Evolutionary conservation across 2,888 invertebrate genomes (phyloP), one percentile per base, ranked within the genome.

Genomic region (Thera obeliscata): DNA sequence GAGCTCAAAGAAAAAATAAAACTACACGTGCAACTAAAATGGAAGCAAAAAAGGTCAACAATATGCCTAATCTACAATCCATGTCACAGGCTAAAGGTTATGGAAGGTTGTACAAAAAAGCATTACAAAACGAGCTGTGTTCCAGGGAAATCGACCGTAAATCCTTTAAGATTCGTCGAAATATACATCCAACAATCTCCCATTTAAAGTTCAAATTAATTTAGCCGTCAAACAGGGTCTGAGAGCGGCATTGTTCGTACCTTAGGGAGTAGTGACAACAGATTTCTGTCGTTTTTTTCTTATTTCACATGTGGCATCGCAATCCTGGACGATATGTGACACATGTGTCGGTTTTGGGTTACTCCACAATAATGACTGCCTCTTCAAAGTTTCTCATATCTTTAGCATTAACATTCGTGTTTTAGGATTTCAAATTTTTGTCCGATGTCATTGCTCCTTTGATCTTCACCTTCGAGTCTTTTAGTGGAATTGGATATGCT

Each of bases 11-110:
- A 91, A 90, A 91, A 89, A 87, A 82, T 73, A 80, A 81, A 81
- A 86, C 83, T 81, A 88, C 92, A 93, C 90, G 91, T 92, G 93
- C 90, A 89, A 80, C 86, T 76, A 78, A 83, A 87, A 87, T 85
- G 85, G 81, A 85, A 83, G 87, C 87, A 92, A 92, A 93, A 89
- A 93, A 91, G 88, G 89, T 92, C 90, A 93, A 93, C 92, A 93
- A 92, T 93, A 92, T 93, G 88, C 90, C 91, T 92, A 93, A 93
- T 93, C 91, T 91, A 92, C 91, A 90, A 93, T 89, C 92, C 92
- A 86, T 93, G 93, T 93, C 93, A 91, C 89, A 91, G 89, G 92
- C 91, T 87, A 93, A 92, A 93, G 93, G 93, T 93, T 93, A 91
- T 84, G 86, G 88, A 91, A 93, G 92, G 91, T 91, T 90, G 88